Base-by-base conservation (phyloP, 2,113 vertebrate genomes). In the Hystrix cristata region DNA sequence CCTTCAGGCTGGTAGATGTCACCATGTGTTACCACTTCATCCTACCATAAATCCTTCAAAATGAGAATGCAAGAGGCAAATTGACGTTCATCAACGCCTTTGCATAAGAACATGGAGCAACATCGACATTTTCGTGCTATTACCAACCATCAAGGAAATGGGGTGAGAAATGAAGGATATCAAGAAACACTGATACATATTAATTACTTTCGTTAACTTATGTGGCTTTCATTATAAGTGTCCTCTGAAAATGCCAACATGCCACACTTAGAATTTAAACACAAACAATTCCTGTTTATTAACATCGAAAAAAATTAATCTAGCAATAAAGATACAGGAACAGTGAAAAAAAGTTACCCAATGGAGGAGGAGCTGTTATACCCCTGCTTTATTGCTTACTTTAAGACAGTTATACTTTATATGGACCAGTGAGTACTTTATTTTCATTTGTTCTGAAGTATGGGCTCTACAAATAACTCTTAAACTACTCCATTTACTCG, bases 91-190 rank as follows among this genome's bases (percentile, higher is more conserved):
- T 38, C 82, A 91, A 91, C 5, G 83, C 25, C 84, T 98, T 91
- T 95, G 78, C 91, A 98, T 95, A 96, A 90, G 95, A 98, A 97
- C 85, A 94, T 92, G 51, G 92, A 92, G 34, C 97, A 98, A 85
- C 27, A 59, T 7, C 14, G 95, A 62, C 71, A 90, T 94, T 97
- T 93, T 91, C 81, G 90, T 74, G 12, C 79, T 87, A 67, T 59
- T 97, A 78, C 29, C 96, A 98, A 94, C 93, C 82, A 98, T 95
- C 43, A 96, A 76, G 15, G 7, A 82, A 64, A 84, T 93, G 69
- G 64, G 55, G 19, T 96, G 91, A 34, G 13, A 98, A 97, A 95
- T 48, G 18, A 95, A 97, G 90, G 4, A 95, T 71, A 71, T 96
- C 60, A 97, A 91, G 59, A 97, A 92, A 59, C 88, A 91, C 96